Evolutionary conservation across 1,140 invertebrate genomes (phyloP).

Genomic region (Aricia agestis): DNA sequence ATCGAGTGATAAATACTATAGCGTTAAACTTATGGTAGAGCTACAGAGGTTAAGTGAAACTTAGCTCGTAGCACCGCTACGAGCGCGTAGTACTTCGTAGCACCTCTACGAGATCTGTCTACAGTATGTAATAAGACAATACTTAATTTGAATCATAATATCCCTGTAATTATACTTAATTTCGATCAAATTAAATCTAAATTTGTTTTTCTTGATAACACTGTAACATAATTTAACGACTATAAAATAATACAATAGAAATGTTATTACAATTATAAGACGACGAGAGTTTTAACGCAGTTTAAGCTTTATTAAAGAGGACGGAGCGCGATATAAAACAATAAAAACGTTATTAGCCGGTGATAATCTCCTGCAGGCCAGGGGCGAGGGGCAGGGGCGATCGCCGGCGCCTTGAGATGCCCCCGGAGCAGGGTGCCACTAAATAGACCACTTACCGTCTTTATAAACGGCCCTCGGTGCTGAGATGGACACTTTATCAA

Average conservation of each 20-base stretch:
- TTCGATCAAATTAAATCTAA: too few species aligned
- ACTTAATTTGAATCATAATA: too few species aligned
- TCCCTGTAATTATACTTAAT: too few species aligned
- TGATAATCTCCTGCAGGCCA: slow-evolving; percentile 9
- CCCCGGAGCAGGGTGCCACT: background rate
- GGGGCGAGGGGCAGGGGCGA: background rate
- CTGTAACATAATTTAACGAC: background rate
- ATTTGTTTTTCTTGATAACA: too few species aligned
- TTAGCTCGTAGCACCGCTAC: too few species aligned
- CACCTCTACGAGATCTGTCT: too few species aligned
- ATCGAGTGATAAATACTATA: too few species aligned
- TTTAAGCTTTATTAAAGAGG: slow-evolving; percentile 2
- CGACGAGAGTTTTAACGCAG: slow-evolving; percentile 12
- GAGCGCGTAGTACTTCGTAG: too few species aligned
- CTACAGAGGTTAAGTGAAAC: too few species aligned
- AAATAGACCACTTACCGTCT: slow-evolving; percentile 2
- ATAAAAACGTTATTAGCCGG: slow-evolving; percentile 20
- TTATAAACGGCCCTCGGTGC: background rate
- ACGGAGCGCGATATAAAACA: slow-evolving; percentile 18
- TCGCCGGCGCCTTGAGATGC: slow-evolving; percentile 9
- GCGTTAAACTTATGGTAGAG: too few species aligned
- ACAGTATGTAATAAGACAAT: too few species aligned
- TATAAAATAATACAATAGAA: background rate
- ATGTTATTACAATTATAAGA: background rate
- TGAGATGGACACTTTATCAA: background rate